These are phyloP conservation scores for Phoxinus dragarum DNA, from an alignment of 2,797 vertebrate genomes.

Conservation along the genomic window DNA sequence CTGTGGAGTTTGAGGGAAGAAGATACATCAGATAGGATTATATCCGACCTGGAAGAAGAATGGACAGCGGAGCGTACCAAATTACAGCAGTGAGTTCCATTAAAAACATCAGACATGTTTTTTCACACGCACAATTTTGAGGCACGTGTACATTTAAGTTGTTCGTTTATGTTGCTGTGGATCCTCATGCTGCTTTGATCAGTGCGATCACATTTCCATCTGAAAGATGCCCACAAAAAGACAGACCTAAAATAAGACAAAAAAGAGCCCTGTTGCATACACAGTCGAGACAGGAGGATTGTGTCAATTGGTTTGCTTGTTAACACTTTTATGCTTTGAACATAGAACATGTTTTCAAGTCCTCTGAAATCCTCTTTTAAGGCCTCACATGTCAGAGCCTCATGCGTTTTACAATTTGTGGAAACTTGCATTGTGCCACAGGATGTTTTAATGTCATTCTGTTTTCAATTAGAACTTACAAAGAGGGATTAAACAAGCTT, in stretches of 20 bases:
- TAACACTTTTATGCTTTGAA: conserved; percentile 73
- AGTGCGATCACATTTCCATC: conserved; percentile 61
- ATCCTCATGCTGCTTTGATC: conserved; percentile 56
- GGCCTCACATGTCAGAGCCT: conserved; percentile 47
- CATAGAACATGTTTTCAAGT: conserved; percentile 58
- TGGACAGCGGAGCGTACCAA: conserved; percentile 79
- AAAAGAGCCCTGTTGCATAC: conserved; percentile 54
- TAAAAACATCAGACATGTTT: not conserved
- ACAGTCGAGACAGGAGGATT: conserved; percentile 55
- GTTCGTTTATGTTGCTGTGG: conserved; percentile 40
- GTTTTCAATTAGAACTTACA: conserved; percentile 47
- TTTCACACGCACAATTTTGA: conserved; percentile 13
- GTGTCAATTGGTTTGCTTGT: conserved; percentile 66
- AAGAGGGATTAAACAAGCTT: conserved; percentile 55
- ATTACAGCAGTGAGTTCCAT: conserved; percentile 79
- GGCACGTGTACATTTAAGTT: conserved; percentile 23
- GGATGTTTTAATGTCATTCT: conserved; percentile 35
- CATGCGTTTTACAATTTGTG: conserved; percentile 62
- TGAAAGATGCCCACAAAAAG: conserved; percentile 55
- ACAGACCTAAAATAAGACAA: conserved; percentile 56
- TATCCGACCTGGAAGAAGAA: conserved; percentile 83
- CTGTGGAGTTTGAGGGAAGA: conserved; percentile 88
- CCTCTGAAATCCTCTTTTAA: conserved; percentile 60
- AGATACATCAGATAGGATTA: conserved; percentile 86
- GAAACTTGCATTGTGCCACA: conserved; percentile 29